Evolutionary conservation across 2,888 invertebrate genomes (phyloP).

Genomic region (Thymelicus acteon): DNA sequence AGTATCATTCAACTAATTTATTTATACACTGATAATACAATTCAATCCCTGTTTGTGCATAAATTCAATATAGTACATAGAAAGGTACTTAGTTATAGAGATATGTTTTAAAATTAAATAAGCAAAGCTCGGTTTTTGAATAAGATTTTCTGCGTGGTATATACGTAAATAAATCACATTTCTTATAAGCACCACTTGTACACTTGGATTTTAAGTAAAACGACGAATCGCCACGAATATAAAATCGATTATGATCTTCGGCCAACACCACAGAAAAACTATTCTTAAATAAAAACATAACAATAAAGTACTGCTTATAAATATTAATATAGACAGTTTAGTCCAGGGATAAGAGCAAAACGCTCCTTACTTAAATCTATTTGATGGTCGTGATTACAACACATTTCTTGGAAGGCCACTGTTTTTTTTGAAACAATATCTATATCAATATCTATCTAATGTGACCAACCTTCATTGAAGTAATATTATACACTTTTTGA

Average conservation of each 20-base stretch:
- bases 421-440: too few relatives aligned
- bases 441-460: too few relatives aligned
- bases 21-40: conserved; percentile 56
- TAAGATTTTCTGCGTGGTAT: conserved; percentile 32
- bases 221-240: not conserved
- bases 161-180: conserved; percentile 6
- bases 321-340: conserved; percentile 2
- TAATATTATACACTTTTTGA: conserved; percentile 10
- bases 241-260: not conserved
- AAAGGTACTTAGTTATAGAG: not conserved
- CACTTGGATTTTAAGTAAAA: not conserved
- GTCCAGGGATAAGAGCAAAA: not conserved
- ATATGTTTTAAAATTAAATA: not conserved
- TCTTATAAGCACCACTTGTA: conserved; percentile 14
- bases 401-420: not conserved
- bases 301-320: conserved; percentile 29
- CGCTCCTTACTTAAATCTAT: too few relatives aligned
- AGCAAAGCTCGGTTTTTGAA: conserved; percentile 2
- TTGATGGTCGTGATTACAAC: too few relatives aligned
- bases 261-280: not conserved
- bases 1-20: conserved; percentile 59
- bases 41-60: conserved; percentile 74
- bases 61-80: conserved; percentile 55
- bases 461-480: conserved; percentile 17
- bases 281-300: not conserved